Conservation (phyloP, 2,888 invertebrate species). For the Ceraclea dissimilis region DNA sequence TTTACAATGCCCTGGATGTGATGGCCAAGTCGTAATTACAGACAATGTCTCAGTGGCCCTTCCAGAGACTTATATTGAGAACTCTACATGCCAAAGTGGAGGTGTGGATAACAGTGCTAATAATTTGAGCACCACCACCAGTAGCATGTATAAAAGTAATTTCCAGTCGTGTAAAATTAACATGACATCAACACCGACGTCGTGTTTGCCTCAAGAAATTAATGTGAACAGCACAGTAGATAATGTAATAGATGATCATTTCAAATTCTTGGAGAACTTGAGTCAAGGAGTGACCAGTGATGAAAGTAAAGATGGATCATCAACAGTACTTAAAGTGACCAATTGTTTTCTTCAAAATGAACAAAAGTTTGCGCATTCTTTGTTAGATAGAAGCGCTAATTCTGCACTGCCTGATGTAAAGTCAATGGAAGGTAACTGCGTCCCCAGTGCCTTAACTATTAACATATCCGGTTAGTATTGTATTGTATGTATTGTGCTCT, state of each 20-base stretch:
- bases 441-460: no score
- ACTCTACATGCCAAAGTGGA: no score
- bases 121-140: no score
- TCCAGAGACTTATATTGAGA: no score
- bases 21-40: no score
- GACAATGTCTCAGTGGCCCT: no score
- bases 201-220: not conserved
- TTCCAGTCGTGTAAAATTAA: not conserved
- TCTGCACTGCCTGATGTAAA: no score
- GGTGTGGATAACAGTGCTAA: no score
- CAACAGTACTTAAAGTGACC: not conserved
- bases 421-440: no score
- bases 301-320: not conserved
- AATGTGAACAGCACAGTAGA: slow-evolving; percentile 10
- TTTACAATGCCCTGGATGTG: no score
- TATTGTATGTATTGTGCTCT: no score
- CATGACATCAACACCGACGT: slow-evolving; percentile 16
- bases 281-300: slow-evolving; percentile 9
- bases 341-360: slow-evolving; percentile 11
- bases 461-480: no score
- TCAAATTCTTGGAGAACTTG: slow-evolving; percentile 24
- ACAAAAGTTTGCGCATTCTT: slow-evolving; percentile 9
- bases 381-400: not conserved
- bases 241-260: slow-evolving; percentile 24
- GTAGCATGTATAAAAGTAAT: slow-evolving; percentile 1